phyloP scores from a whole-genome alignment of 2,888 invertebrate species.

The Bursaphelenchus okinawaensis region DNA sequence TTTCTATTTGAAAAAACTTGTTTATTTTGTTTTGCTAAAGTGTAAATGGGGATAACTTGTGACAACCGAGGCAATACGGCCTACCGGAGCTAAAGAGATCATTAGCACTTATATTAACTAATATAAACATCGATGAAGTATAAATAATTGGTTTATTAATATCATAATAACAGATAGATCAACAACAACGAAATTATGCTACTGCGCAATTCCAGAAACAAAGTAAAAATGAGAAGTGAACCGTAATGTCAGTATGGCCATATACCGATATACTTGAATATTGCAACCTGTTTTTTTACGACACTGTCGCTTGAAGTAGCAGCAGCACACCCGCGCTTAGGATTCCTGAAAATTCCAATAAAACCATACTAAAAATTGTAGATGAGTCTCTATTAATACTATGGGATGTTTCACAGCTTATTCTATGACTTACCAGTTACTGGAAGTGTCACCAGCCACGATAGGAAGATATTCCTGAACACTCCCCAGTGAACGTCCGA shows the following conservation, averaged over 20 bases:
- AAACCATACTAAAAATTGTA: not conserved
- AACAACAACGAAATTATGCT: not conserved
- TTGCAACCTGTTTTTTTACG: conserved; percentile 5
- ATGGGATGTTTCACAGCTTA: too few relatives aligned
- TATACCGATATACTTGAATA: not conserved
- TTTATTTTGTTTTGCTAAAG: too few relatives aligned
- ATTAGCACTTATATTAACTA: too few relatives aligned
- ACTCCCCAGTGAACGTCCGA: conserved; percentile 63
- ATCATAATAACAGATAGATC: too few relatives aligned
- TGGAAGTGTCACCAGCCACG: conserved; percentile 95
- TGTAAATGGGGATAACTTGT: too few relatives aligned
- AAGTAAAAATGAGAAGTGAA: not conserved
- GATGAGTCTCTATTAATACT: too few relatives aligned
- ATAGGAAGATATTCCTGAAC: conserved; percentile 82
- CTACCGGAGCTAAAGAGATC: too few relatives aligned
- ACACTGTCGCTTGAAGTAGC: conserved; percentile 19
- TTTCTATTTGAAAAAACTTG: too few relatives aligned
- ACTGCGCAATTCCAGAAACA: not conserved
- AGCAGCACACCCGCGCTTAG: conserved; percentile 37
- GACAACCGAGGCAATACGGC: too few relatives aligned
- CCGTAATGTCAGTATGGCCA: not conserved
- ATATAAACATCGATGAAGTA: too few relatives aligned
- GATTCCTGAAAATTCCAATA: conserved; percentile 22
- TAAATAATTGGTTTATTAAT: too few relatives aligned
- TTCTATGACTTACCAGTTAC: conserved; percentile 59